Conservation (phyloP, 2,797 vertebrate species). For the Mionectes olivaceus region DNA sequence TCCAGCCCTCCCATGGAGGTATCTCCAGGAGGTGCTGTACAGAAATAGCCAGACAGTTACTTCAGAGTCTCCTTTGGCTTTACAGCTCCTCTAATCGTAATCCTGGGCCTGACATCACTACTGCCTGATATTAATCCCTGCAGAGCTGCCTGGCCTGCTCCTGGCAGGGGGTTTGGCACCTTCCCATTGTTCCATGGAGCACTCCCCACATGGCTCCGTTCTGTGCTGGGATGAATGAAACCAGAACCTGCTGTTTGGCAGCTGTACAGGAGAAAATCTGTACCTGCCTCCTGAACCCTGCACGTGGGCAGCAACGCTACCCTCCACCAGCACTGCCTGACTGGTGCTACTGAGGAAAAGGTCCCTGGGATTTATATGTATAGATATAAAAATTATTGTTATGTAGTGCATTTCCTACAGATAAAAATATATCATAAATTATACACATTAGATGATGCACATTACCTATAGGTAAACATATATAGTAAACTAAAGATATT, state of each 20-base stretch:
- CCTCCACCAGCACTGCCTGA: neutral
- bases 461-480: neutral
- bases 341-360: neutral
- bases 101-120: conserved; percentile 1
- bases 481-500: neutral
- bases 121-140: neutral
- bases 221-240: neutral
- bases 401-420: neutral
- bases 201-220: neutral
- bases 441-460: neutral
- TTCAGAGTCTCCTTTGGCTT: neutral
- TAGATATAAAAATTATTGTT: neutral
- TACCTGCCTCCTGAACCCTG: neutral
- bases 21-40: neutral
- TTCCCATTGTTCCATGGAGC: fast-evolving
- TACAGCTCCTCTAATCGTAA: neutral
- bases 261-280: neutral
- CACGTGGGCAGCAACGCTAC: too few relatives aligned
- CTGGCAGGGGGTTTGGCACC: neutral
- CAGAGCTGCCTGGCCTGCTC: neutral
- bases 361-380: neutral
- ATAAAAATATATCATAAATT: neutral
- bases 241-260: neutral
- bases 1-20: neutral
- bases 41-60: conserved; percentile 34